Percentiles rank a stretch among this genome's conserved stretches.
phyloP scores from a whole-genome alignment of 2,888 invertebrate genomes.

The Coenonympha arcania region DNA sequence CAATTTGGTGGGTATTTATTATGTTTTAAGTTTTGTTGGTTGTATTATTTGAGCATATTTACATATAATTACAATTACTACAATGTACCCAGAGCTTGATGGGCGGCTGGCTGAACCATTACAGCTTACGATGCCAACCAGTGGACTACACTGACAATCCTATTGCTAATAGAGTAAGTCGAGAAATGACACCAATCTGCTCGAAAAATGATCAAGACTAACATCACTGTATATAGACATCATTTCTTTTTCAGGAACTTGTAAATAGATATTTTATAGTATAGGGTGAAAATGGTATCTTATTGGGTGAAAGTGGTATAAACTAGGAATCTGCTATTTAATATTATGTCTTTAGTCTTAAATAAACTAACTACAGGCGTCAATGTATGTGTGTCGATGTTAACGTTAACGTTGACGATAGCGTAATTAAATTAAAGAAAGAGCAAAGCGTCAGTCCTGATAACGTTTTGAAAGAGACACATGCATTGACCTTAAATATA shows the following conservation, averaged over 20 bases:
- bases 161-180: constrained; percentile 87
- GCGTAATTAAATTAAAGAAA: background rate
- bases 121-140: constrained; percentile 92
- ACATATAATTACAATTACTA: constrained; percentile 38
- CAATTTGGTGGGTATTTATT: background rate
- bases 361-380: constrained; percentile 15
- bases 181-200: constrained; percentile 32
- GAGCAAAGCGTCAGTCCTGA: background rate
- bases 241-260: constrained; percentile 43
- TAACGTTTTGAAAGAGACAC: constrained; percentile 8
- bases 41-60: background rate
- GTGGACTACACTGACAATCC: constrained; percentile 89
- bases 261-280: constrained; percentile 36
- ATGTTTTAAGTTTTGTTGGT: background rate
- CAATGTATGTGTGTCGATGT: constrained; percentile 6
- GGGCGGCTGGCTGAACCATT: constrained; percentile 92
- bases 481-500: constrained; percentile 18
- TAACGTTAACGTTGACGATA: background rate
- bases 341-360: background rate
- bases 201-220: constrained; percentile 45
- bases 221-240: constrained; percentile 66
- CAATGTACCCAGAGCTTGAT: constrained; percentile 81
- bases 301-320: constrained; percentile 8
- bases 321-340: background rate
- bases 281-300: constrained; percentile 29